phyloP scores from a whole-genome alignment of 1,140 invertebrate species.

The Diorhabda elongata region DNA sequence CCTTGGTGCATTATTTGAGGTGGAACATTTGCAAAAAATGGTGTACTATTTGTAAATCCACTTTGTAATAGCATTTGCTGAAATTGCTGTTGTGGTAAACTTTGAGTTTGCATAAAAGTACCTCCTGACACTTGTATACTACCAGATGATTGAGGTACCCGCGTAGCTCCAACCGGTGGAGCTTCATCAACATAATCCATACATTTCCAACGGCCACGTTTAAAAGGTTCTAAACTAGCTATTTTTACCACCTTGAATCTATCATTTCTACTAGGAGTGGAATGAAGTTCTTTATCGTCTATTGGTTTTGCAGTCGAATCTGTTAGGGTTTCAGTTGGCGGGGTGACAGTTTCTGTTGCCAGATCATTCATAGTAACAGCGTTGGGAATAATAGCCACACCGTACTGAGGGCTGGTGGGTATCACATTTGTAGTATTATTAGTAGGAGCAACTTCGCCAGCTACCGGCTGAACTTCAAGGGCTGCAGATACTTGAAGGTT shows the following conservation, averaged over 20 bases:
- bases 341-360: conserved; percentile 28
- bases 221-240: conserved; percentile 91
- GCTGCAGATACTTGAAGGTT: conserved; percentile 21
- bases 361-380: conserved; percentile 29
- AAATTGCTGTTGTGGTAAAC: conserved; percentile 44
- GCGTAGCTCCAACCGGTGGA: conserved; percentile 34
- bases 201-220: conserved; percentile 90
- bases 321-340: conserved; percentile 25
- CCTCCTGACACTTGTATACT: conserved; percentile 28
- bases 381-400: conserved; percentile 43
- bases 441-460: conserved; percentile 25
- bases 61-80: conserved; percentile 44
- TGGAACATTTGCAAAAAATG: conserved; percentile 40
- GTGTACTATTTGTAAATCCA: conserved; percentile 38
- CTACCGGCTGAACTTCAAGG: conserved; percentile 25
- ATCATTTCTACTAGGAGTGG: conserved; percentile 61
- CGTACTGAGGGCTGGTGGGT: conserved; percentile 47
- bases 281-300: conserved; percentile 42
- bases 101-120: conserved; percentile 44
- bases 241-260: conserved; percentile 97
- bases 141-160: conserved; percentile 31
- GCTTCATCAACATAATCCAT: conserved; percentile 86
- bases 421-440: conserved; percentile 42
- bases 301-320: conserved; percentile 23
- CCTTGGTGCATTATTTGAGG: conserved; percentile 40